Evolutionary conservation across 2,113 vertebrate genomes (phyloP).

Genomic region (Lasiurus cinereus): DNA sequence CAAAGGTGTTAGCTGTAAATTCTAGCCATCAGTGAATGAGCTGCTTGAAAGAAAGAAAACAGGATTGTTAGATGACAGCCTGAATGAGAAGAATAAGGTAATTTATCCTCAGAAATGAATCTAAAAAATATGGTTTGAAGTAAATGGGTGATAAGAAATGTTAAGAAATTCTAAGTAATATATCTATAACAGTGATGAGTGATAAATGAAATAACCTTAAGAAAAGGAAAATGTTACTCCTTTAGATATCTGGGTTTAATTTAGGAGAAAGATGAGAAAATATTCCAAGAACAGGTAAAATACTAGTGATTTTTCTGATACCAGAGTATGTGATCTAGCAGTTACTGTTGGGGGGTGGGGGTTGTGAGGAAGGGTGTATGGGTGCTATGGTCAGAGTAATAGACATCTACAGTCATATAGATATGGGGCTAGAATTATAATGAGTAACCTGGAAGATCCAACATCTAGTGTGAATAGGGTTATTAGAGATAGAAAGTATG

Average conservation of each 20-base stretch:
- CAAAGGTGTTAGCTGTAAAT: background rate
- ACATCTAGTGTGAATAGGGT: background rate
- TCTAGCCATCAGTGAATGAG: background rate
- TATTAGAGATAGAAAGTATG: background rate
- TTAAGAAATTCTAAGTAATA: background rate
- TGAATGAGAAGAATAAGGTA: background rate
- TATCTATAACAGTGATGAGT: background rate
- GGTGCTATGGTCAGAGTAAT: background rate
- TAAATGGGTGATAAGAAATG: background rate
- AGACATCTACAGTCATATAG: background rate
- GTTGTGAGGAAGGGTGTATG: background rate
- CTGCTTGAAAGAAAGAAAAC: background rate
- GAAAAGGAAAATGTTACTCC: background rate
- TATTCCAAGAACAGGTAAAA: background rate
- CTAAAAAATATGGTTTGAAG: background rate
- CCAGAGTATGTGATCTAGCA: background rate
- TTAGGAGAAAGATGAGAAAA: background rate
- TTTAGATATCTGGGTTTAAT: background rate
- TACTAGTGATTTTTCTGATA: background rate
- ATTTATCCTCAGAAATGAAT: background rate
- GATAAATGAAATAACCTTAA: background rate
- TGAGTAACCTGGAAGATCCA: background rate
- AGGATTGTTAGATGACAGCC: background rate
- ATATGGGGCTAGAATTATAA: background rate
- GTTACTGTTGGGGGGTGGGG: background rate